A percentile compares a stretch with the other conserved stretches of the same genome.
Evolutionary conservation across 2,797 vertebrate species (phyloP).

Genomic region (Craterocephalus amniculus): DNA sequence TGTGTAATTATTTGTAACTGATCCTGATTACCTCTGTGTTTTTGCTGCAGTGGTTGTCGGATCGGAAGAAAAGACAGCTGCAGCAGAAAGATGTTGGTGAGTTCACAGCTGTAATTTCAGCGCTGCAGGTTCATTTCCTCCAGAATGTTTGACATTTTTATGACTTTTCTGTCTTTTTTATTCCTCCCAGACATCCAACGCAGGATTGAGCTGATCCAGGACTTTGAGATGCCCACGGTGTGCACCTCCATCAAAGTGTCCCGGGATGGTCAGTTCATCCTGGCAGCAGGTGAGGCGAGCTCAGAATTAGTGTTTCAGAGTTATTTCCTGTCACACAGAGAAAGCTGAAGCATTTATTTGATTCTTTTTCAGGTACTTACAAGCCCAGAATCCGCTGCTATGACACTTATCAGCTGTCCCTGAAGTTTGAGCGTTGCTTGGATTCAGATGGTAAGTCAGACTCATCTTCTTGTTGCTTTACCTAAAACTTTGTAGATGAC

Average conservation of each 20-base stretch:
- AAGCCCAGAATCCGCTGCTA: conserved; percentile 96
- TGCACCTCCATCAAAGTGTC: conserved; percentile 94
- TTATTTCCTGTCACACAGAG: no score
- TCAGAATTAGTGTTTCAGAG: neutral
- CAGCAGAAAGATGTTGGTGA: conserved; percentile 97
- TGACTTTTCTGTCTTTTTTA: neutral
- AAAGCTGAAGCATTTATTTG: neutral
- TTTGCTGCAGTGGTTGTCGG: conserved; percentile 91
- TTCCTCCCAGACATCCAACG: conserved; percentile 91
- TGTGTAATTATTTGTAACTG: neutral
- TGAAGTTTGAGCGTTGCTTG: conserved; percentile 97
- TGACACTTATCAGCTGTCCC: conserved; percentile 94
- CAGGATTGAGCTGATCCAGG: conserved; percentile 98
- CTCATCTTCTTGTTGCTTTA: neutral
- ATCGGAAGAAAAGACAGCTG: conserved; percentile 93
- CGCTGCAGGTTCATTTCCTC: accelerated
- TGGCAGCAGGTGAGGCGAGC: conserved; percentile 88
- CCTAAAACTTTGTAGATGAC: neutral
- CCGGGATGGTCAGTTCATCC: conserved; percentile 93
- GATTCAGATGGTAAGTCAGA: conserved; percentile 91
- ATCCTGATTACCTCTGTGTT: neutral
- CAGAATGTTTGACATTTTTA: neutral
- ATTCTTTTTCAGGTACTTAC: conserved; percentile 87
- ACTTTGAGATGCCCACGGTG: conserved; percentile 98
- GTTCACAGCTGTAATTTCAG: conserved; percentile 43